These are phyloP conservation scores for Rhagium mordax DNA, from an alignment of 2,888 invertebrate species.

Conservation along the genomic window DNA sequence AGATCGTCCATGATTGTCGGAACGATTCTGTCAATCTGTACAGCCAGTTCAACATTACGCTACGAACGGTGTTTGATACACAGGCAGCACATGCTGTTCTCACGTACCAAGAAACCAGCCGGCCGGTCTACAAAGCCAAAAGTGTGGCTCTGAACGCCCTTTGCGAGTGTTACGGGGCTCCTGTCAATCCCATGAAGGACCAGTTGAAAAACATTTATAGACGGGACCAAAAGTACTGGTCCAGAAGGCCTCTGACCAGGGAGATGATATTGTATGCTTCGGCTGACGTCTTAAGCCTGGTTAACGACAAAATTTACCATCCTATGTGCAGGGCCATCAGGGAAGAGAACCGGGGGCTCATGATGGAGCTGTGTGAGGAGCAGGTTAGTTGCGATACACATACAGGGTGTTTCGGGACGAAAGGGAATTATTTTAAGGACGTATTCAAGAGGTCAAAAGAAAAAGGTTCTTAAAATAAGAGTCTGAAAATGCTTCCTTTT, in stretches of 20 bases:
- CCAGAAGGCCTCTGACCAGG: slow-evolving; percentile 87
- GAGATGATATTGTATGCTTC: slow-evolving; percentile 95
- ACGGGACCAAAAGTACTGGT: slow-evolving; percentile 89
- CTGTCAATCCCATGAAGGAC: slow-evolving; percentile 92
- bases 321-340: slow-evolving; percentile 81
- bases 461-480: too few species aligned
- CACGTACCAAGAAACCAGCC: slow-evolving; percentile 90
- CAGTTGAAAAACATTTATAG: slow-evolving; percentile 89
- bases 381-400: slow-evolving; percentile 70
- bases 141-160: slow-evolving; percentile 93
- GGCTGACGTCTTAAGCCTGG: slow-evolving; percentile 88
- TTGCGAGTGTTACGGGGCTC: slow-evolving; percentile 91
- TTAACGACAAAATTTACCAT: slow-evolving; percentile 88
- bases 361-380: slow-evolving; percentile 90
- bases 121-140: slow-evolving; percentile 95
- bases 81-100: slow-evolving; percentile 90
- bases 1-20: slow-evolving; percentile 92
- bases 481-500: too few species aligned
- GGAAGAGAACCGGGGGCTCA: slow-evolving; percentile 80
- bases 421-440: too few species aligned
- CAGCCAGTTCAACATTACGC: slow-evolving; percentile 87
- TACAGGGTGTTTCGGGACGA: too few species aligned
- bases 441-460: too few species aligned
- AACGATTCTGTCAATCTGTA: slow-evolving; percentile 92
- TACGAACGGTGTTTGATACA: slow-evolving; percentile 92